Conservation (phyloP, 1,140 invertebrate species). For the Drosophila tani region DNA sequence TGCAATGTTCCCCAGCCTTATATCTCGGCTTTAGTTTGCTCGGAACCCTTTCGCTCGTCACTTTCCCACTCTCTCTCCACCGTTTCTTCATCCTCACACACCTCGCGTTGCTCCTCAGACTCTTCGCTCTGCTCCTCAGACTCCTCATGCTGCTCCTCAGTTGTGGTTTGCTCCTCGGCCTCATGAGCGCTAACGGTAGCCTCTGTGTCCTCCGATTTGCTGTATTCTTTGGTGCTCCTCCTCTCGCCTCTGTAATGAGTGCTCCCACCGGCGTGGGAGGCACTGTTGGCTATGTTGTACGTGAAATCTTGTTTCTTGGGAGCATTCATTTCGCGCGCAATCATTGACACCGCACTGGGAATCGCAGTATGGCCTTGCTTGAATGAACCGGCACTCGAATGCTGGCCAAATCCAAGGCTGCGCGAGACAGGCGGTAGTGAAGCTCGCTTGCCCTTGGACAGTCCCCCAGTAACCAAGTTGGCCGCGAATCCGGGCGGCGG, state of each 20-base stretch:
- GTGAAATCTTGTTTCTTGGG: slow-evolving; percentile 24
- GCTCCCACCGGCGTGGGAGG: neutral
- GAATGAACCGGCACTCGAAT: neutral
- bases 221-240: neutral
- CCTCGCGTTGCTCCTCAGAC: neutral
- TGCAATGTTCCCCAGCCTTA: neutral
- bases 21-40: neutral
- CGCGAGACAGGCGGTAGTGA: neutral
- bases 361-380: slow-evolving; percentile 28
- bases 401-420: slow-evolving; percentile 32
- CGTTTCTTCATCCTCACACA: neutral
- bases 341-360: slow-evolving; percentile 50
- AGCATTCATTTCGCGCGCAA: slow-evolving; percentile 52
- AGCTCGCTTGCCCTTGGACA: neutral
- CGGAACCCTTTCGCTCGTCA: neutral
- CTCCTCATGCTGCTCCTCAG: neutral
- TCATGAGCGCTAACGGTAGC: neutral
- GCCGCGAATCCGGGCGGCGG: neutral
- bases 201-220: neutral
- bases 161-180: neutral
- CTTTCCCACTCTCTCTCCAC: neutral
- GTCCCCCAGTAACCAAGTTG: neutral
- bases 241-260: neutral
- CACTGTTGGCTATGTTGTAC: slow-evolving; percentile 33
- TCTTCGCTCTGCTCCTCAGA: slow-evolving; percentile 1